These are phyloP conservation scores for Imbricaverruca yamaguchii DNA, from an alignment of 2,888 invertebrate genomes.

Conservation along the genomic window DNA sequence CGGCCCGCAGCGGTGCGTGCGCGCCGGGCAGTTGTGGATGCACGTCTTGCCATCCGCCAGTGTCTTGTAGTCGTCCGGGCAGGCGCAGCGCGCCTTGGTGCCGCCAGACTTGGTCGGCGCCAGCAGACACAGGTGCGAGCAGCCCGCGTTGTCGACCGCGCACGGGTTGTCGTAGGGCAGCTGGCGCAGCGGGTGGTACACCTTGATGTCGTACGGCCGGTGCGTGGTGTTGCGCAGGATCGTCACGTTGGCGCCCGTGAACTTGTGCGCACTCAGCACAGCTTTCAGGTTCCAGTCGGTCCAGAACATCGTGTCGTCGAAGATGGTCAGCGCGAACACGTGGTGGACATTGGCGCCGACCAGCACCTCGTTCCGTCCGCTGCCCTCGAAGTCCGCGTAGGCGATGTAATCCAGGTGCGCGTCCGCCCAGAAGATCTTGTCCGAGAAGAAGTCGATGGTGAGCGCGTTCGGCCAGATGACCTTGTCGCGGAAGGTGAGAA, in stretches of 20 bases:
- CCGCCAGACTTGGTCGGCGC: conserved; percentile 70
- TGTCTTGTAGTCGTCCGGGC: conserved; percentile 89
- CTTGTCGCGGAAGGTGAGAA: conserved; percentile 78
- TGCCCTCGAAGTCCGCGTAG: conserved; percentile 85
- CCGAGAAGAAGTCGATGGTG: conserved; percentile 92
- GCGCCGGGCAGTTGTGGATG: conserved; percentile 85
- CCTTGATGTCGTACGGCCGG: conserved; percentile 76
- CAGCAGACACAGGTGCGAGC: conserved; percentile 89
- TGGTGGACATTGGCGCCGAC: conserved; percentile 78
- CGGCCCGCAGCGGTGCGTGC: conserved; percentile 67
- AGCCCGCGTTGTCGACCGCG: conserved; percentile 84
- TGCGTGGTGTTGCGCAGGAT: conserved; percentile 84
- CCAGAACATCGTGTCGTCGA: conserved; percentile 91
- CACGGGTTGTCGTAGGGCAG: conserved; percentile 82
- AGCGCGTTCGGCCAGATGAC: conserved; percentile 98
- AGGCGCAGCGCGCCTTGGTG: conserved; percentile 74
- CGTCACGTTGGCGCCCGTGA: conserved; percentile 60
- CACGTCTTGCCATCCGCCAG: conserved; percentile 73
- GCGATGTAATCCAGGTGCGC: conserved; percentile 97
- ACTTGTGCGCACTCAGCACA: conserved; percentile 84
- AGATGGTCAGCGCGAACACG: conserved; percentile 86
- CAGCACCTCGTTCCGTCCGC: conserved; percentile 70
- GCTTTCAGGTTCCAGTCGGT: conserved; percentile 97
- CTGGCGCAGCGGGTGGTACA: conserved; percentile 83
- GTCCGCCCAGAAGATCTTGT: conserved; percentile 94